phyloP scores from a whole-genome alignment of 2,113 vertebrate species.

The Petrocephalus zakoni region DNA sequence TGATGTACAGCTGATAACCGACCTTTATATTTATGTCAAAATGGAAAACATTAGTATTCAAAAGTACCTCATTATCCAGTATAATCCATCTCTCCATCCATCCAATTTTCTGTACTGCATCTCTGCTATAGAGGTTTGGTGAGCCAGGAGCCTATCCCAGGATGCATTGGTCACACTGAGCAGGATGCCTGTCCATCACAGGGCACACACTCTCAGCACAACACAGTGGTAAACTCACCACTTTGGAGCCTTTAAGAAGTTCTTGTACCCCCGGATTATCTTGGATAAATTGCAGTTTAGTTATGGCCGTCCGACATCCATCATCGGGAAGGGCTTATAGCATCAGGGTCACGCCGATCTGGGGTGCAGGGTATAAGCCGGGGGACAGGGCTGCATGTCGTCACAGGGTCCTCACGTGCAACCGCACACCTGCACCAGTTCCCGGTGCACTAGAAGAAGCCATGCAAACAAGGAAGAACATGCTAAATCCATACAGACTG shows the following conservation, averaged over 20 bases:
- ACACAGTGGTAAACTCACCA: background rate
- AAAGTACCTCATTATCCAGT: background rate
- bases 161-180: background rate
- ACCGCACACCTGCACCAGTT: background rate
- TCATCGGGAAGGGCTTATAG: background rate
- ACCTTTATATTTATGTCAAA: background rate
- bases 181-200: background rate
- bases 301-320: background rate
- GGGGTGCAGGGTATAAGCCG: background rate
- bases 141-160: background rate
- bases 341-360: background rate
- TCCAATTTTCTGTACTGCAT: background rate
- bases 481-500: background rate
- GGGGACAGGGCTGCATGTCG: background rate
- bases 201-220: background rate
- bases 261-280: background rate
- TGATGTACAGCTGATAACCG: background rate
- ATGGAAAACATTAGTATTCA: background rate
- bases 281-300: slow-evolving; percentile 9
- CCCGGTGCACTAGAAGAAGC: background rate
- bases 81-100: background rate
- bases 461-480: background rate
- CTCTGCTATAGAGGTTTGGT: background rate
- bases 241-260: background rate
- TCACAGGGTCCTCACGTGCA: background rate